Evolutionary conservation across 2,888 invertebrate species (phyloP), one percentile per base, ranked within the genome.

Genomic region (Zonitis immaculata): DNA sequence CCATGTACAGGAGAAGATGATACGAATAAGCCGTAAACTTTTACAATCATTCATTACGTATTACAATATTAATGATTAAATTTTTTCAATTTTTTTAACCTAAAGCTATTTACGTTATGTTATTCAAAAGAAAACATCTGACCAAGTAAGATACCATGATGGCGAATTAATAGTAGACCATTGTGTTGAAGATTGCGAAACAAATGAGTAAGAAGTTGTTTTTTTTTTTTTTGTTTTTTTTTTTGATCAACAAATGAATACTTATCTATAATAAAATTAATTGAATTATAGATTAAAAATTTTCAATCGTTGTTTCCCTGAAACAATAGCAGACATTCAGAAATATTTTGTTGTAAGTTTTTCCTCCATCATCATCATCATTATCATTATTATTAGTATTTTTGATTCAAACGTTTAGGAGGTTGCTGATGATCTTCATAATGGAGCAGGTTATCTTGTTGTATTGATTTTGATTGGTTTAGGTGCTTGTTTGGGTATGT

Each of bases 401-500:
- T 14, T 6, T 1, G 6, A 32, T 32, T 32, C 14, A 2, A 6
- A n/a, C n/a, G n/a, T n/a, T 32, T 18, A 16, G 35, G 35, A 35
- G 16, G 9, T 35, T 35, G 35, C 35, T 5, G 9, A 35, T 8
- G 35, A 35, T 35, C 35, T 35, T 35, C 35, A 9, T 9, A 9
- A 27, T 42, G 18, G 42, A 35, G 6, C 8, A 3, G 35, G 35
- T 16, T 35, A 35, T 18, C 35, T 35, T 16, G 9, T 35, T 35
- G 9, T 9, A 18, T 18, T 35, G 16, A 35, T 35, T 16, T 5
- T 35, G 16, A 35, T 35, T 27, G 52, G 72, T 75, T 50, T 70
- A 80, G 81, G 72, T 11, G 70, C 80, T 49, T 80, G 82, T 0
- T 65, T 80, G 28, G 59, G 79, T 1, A 74, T 83, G 51, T 69